A percentile compares a stretch with the other conserved stretches of the same genome.
phyloP scores from a whole-genome alignment of 2,113 vertebrate genomes.

The Ciconia maguari region DNA sequence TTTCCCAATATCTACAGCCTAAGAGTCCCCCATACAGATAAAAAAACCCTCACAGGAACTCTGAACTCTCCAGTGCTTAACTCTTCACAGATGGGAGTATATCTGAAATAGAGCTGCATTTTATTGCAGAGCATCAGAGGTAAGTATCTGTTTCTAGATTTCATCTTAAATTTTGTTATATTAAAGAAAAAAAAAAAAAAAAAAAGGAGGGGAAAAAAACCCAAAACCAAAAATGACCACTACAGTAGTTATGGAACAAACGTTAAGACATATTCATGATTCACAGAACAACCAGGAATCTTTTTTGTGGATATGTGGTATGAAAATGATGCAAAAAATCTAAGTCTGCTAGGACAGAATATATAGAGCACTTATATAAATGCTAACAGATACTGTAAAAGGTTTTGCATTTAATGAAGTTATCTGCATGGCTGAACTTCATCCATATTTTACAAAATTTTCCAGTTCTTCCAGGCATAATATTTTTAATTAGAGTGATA shows the following conservation, averaged over 20 bases:
- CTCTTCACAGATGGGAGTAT: neutral
- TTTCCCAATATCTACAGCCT: neutral
- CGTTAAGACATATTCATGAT: neutral
- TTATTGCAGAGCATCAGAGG: neutral
- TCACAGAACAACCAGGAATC: neutral
- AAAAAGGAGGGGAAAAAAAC: accelerated
- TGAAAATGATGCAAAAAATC: neutral
- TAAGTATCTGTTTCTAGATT: neutral
- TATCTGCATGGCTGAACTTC: neutral
- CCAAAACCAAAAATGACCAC: neutral
- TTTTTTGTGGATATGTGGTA: neutral
- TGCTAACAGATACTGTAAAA: neutral
- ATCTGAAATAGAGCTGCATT: neutral
- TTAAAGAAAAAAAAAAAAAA: neutral
- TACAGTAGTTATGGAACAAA: neutral
- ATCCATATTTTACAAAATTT: neutral
- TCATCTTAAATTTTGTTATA: neutral
- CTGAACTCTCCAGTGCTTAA: neutral
- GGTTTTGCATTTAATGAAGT: neutral
- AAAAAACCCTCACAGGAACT: neutral
- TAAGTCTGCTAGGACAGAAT: neutral
- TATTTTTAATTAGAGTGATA: neutral
- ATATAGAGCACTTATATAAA: neutral
- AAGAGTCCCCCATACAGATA: neutral
- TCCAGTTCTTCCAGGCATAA: neutral